Percentiles rank a stretch among this genome's conserved stretches.
Conservation (phyloP, 2,888 invertebrate species). For the Drosophila atroscutellata region DNA sequence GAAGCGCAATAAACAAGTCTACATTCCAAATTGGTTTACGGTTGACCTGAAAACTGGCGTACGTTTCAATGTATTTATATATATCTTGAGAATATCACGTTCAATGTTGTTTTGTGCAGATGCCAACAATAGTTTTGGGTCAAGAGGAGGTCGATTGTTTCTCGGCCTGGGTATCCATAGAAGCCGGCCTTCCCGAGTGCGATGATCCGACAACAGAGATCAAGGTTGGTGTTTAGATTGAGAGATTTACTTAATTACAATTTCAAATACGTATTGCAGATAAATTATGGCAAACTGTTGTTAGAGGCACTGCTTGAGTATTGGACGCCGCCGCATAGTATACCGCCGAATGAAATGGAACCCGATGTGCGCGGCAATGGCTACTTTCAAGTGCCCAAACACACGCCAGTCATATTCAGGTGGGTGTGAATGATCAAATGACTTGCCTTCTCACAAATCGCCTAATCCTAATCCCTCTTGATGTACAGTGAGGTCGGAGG, state of each 20-base stretch:
- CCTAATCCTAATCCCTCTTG: slow-evolving; percentile 15
- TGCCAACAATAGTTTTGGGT: slow-evolving; percentile 98
- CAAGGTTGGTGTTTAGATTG: slow-evolving; percentile 69
- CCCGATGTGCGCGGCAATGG: slow-evolving; percentile 91
- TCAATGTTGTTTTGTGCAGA: slow-evolving; percentile 86
- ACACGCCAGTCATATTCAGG: slow-evolving; percentile 98
- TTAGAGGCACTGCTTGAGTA: slow-evolving; percentile 97
- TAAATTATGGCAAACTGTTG: slow-evolving; percentile 97
- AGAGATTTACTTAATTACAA: background rate
- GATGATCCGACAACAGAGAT: slow-evolving; percentile 84
- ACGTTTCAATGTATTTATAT: slow-evolving; percentile 74
- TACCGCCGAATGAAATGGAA: slow-evolving; percentile 88
- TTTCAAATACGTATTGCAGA: slow-evolving; percentile 85
- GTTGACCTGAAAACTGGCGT: slow-evolving; percentile 99
- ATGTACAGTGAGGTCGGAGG: slow-evolving; percentile 95
- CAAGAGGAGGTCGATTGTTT: slow-evolving; percentile 99
- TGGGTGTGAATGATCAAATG: slow-evolving; percentile 69
- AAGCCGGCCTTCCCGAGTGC: slow-evolving; percentile 93
- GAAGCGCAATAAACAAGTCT: slow-evolving; percentile 95
- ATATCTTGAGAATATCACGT: background rate
- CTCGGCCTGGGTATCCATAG: slow-evolving; percentile 99
- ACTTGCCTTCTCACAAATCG: no score
- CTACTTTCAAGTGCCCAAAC: slow-evolving; percentile 96
- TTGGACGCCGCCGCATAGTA: slow-evolving; percentile 92
- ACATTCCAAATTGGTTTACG: slow-evolving; percentile 99